Evolutionary conservation across 1,140 invertebrate genomes (phyloP).

Genomic region (Phymorhynchus buccinoides): DNA sequence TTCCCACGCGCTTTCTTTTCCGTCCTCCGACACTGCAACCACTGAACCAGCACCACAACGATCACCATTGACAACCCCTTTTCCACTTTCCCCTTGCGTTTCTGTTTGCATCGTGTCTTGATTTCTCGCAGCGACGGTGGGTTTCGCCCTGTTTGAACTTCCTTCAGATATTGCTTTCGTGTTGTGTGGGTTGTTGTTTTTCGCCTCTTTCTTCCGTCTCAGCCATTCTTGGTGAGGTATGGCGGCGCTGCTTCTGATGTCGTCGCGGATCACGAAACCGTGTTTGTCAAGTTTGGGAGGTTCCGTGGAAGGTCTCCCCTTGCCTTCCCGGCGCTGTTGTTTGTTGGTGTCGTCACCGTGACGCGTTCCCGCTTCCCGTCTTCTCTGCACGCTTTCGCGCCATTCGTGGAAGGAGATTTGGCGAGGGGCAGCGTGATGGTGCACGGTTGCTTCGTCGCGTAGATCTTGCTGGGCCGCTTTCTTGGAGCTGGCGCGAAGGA

Average conservation of each 20-base stretch:
- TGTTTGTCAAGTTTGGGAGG: not conserved
- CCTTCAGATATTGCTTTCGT: too few relatives aligned
- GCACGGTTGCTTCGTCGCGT: slow-evolving; percentile 48
- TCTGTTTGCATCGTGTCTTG: not conserved
- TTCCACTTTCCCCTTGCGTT: not conserved
- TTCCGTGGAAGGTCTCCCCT: too few relatives aligned
- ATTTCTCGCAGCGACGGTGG: not conserved
- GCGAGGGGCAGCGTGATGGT: slow-evolving; percentile 15
- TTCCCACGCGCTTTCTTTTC: slow-evolving; percentile 2
- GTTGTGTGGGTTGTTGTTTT: not conserved
- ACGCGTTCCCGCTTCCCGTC: slow-evolving; percentile 13
- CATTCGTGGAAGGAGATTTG: slow-evolving; percentile 37
- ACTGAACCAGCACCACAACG: not conserved
- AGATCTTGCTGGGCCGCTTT: slow-evolving; percentile 52
- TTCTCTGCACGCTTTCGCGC: not conserved
- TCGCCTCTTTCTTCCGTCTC: slow-evolving; percentile 9
- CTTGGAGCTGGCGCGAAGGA: slow-evolving; percentile 53
- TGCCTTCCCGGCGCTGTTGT: too few relatives aligned
- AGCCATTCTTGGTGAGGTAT: slow-evolving; percentile 16
- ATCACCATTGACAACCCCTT: not conserved
- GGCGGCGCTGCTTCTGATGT: slow-evolving; percentile 17
- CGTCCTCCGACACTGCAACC: not conserved
- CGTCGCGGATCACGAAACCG: not conserved
- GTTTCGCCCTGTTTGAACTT: too few relatives aligned
- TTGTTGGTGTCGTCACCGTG: not conserved